A percentile compares a stretch with the other conserved stretches of the same genome.
These are phyloP conservation scores for Pterophyllum scalare DNA, from an alignment of 2,113 vertebrate species.

Conservation along the genomic window DNA sequence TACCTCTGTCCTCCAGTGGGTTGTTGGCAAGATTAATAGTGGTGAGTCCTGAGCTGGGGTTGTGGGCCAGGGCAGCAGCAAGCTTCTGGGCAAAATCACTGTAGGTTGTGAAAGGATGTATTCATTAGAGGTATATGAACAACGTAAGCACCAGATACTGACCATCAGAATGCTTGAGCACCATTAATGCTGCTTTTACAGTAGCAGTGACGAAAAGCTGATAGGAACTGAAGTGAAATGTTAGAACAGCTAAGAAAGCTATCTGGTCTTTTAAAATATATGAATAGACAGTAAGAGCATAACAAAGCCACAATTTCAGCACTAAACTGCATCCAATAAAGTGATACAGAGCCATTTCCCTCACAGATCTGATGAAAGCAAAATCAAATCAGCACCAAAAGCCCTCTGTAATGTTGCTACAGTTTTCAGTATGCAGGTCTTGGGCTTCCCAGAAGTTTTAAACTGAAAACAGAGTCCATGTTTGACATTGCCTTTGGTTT, in stretches of 20 bases:
- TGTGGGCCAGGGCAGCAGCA: slow-evolving; percentile 89
- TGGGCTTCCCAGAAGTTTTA: background rate
- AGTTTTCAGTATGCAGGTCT: background rate
- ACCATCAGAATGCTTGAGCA: background rate
- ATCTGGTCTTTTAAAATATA: background rate
- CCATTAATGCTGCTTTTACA: background rate
- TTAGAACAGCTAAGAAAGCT: background rate
- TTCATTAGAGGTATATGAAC: slow-evolving; percentile 10
- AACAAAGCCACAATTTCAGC: background rate
- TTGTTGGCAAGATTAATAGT: slow-evolving; percentile 95
- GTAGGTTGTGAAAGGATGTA: slow-evolving; percentile 5
- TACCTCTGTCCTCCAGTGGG: slow-evolving; percentile 96
- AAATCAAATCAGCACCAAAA: background rate
- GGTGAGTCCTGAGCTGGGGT: slow-evolving; percentile 92
- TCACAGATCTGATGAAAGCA: background rate
- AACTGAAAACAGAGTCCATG: background rate
- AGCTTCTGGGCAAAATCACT: slow-evolving; percentile 98
- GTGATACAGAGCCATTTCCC: background rate
- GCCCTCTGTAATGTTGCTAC: background rate
- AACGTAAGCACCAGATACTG: background rate
- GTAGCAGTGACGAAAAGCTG: background rate
- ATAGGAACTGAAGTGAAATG: background rate
- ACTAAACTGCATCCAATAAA: background rate
- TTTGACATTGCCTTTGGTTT: background rate
- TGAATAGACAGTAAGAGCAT: background rate